A percentile compares a stretch with the other conserved stretches of the same genome.
phyloP scores from a whole-genome alignment of 2,888 invertebrate species.

The Sisyra nigra region DNA sequence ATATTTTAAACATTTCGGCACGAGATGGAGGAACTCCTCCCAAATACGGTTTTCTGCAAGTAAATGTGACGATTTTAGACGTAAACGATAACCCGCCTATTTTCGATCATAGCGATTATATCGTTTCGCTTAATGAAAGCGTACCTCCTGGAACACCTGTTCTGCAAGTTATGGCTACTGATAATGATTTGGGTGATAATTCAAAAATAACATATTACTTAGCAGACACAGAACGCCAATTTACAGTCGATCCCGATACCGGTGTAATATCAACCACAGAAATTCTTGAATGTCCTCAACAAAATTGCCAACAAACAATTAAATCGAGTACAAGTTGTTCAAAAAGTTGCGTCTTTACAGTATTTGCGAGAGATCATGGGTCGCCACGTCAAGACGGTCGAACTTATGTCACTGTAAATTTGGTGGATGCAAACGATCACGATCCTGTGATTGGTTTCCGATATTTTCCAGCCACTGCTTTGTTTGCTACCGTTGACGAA shows the following conservation, averaged over 20 bases:
- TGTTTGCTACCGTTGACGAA: conserved; percentile 85
- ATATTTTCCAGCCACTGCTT: conserved; percentile 69
- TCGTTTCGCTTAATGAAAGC: conserved; percentile 83
- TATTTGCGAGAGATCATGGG: conserved; percentile 86
- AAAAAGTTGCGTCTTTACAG: conserved; percentile 88
- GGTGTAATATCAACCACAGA: conserved; percentile 78
- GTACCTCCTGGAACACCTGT: conserved; percentile 81
- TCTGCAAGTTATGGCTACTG: conserved; percentile 82
- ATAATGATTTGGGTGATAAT: conserved; percentile 86
- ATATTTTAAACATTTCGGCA: conserved; percentile 77
- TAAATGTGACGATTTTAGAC: conserved; percentile 80
- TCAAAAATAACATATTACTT: conserved; percentile 84
- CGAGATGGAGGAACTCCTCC: conserved; percentile 73
- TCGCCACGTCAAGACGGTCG: conserved; percentile 80
- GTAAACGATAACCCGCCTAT: conserved; percentile 92
- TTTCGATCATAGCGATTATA: conserved; percentile 89
- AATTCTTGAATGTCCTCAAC: conserved; percentile 64
- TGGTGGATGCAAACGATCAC: conserved; percentile 87
- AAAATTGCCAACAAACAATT: conserved; percentile 47
- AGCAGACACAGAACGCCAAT: conserved; percentile 71
- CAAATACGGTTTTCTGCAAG: conserved; percentile 68
- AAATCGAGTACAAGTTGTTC: conserved; percentile 45
- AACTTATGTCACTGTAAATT: conserved; percentile 83
- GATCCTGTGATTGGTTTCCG: conserved; percentile 81
- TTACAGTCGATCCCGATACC: conserved; percentile 81